Base-by-base conservation (phyloP, 2,888 invertebrate genomes). In the Elgonia sp. region DNA sequence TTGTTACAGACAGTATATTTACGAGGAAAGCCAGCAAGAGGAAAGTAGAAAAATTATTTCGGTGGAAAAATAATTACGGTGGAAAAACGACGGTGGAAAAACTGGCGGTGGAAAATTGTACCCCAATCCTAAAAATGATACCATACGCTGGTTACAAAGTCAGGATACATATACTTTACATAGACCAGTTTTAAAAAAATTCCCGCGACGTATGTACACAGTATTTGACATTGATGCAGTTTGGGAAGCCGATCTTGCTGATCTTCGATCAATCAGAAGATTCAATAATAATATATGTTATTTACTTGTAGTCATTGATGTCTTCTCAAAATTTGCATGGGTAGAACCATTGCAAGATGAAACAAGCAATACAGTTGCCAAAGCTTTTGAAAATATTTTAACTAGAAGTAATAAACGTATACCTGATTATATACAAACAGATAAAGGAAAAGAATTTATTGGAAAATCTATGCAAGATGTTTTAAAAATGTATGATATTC, bases 151-250 rank as follows among this genome's bases (percentile, higher is more conserved):
- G 55, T 57, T 57, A 57, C 20, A 57, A 57, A 20, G 55, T 57
- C 55, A 57, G 50, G 50, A 50, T 50, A 16, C 50, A 5, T 50
- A 50, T 14, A 50, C 50, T 5, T 50, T 50, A 50, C 50, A 50
- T 50, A 50, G 81, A 29, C 82, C 85, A 0, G 20, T 82, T 42
- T 14, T 73, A 29, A 57, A 69, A 39, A 81, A 85, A 62, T 90
- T 89, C 77, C 83, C 83, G 29, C 9, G 89, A 42, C 63, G 79
- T 4, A 42, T 18, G 7, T 89, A 89, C 72, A 42, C 79, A 14
- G 83, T 89, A 0, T 57, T 55, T n/a, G 89, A 90, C 46, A 85
- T 90, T 3, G 90, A 90, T 50, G 86, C 89, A 18, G 42, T 85
- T 0, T 90, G 89, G 87, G 87, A 90, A 46, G 40, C 46, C 1